Evolutionary conservation across 2,113 vertebrate genomes (phyloP), one percentile per base, ranked within the genome.

Genomic region (Cephalopholis sonnerati): DNA sequence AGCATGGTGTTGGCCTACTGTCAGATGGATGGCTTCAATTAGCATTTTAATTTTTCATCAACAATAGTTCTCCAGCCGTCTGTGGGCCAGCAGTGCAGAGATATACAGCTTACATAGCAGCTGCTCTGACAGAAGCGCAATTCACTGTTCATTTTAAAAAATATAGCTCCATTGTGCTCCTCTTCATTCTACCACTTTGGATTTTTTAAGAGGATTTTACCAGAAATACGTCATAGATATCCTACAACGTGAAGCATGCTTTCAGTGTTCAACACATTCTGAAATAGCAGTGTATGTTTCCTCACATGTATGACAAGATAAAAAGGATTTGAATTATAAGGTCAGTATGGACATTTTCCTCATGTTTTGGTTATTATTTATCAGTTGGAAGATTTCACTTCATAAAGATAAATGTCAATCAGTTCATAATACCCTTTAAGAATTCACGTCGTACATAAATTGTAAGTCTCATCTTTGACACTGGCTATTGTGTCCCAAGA

Each of bases 41-140:
- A 83, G 55, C 73, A 74, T 86, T 77, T 67, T 4, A 10, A 81
- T 61, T 62, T 82, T 71, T 84, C 48, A 75, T 61, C 58, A 64
- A 58, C 74, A 72, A 48, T 53, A 24, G 15, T 71, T 66, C n/a
- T 54, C 32, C n/a, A 80, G 48, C 41, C 3, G 1, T 75, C 29
- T 51, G n/a, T 50, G 54, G 67, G 36, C 50, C 63, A 25, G 39
- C 68, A 36, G 32, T 41, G 64, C 2, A 32, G 74, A 62, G 70
- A 83, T 64, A 77, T 74, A 59, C 44, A 77, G 64, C 57, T 59
- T 1, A 76, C 0, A 22, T 15, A 77, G 32, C 55, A 79, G 11
- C 67, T 62, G 70, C 53, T 76, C 69, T 71, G 75, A 76, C 8
- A 69, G 51, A 17, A 73, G 29, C 70, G 8, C 13, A 65, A 70